Conservation (phyloP, 2,888 invertebrate species). For the Drosophila meridionalis region DNA sequence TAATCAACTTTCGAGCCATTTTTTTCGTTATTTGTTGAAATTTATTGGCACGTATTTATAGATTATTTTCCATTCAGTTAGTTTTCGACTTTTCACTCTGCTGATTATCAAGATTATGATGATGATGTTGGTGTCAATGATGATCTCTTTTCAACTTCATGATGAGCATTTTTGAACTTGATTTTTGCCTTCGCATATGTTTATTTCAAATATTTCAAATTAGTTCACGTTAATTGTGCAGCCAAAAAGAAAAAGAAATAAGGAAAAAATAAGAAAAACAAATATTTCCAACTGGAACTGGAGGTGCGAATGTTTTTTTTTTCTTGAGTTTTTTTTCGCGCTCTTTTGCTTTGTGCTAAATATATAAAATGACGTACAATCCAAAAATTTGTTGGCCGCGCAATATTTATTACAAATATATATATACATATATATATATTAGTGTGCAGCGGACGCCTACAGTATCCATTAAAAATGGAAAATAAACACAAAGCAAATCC, state of each 20-base stretch:
- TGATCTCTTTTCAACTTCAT: conserved; percentile 21
- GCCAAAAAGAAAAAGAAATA: not conserved
- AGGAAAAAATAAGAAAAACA: not conserved
- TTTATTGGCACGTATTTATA: conserved; percentile 69
- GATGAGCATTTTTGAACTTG: conserved; percentile 50
- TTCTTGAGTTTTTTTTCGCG: conserved; percentile 11
- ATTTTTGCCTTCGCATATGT: conserved; percentile 54
- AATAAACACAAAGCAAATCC: conserved; percentile 55
- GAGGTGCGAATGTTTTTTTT: conserved; percentile 27
- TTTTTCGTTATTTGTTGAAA: conserved; percentile 38
- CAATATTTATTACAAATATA: conserved; percentile 77
- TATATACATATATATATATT: conserved; percentile 31
- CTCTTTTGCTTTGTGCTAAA: conserved; percentile 52
- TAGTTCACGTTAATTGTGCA: conserved; percentile 59
- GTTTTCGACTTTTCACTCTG: conserved; percentile 39
- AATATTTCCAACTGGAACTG: conserved; percentile 46
- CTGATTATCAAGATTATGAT: conserved; percentile 8
- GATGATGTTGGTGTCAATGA: conserved; percentile 4
- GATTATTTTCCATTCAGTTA: conserved; percentile 45
- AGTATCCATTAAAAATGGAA: conserved; percentile 72
- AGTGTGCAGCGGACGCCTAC: conserved; percentile 60
- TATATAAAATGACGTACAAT: conserved; percentile 74
- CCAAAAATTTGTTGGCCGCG: conserved; percentile 47
- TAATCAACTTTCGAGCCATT: conserved; percentile 49
- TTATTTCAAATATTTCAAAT: conserved; percentile 71